Evolutionary conservation across 2,888 invertebrate genomes (phyloP).

Genomic region (Sipunculus nudus): DNA sequence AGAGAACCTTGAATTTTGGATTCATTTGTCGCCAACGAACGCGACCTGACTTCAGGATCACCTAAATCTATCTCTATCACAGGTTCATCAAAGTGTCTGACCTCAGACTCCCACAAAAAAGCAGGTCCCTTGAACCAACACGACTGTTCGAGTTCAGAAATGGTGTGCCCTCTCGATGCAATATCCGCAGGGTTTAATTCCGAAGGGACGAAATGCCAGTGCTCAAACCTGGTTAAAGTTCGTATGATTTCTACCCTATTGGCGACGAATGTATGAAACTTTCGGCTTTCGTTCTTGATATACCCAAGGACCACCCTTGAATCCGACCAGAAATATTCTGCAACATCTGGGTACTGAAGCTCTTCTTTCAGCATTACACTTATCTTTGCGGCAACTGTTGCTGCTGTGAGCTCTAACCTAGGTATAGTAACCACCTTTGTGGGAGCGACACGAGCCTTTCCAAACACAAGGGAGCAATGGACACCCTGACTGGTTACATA

Average conservation of each 20-base stretch:
- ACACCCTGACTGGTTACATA: background rate
- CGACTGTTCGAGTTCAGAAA: constrained; percentile 17
- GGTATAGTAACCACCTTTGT: constrained; percentile 17
- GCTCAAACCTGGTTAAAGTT: constrained; percentile 14
- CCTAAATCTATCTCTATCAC: background rate
- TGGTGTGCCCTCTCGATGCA: constrained; percentile 38
- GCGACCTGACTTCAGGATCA: constrained; percentile 8
- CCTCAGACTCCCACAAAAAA: constrained; percentile 23
- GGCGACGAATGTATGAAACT: constrained; percentile 46
- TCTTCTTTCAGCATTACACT: constrained; percentile 16
- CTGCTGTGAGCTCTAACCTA: constrained; percentile 19
- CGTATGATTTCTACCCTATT: constrained; percentile 44
- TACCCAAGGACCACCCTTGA: constrained; percentile 24
- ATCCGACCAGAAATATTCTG: constrained; percentile 29
- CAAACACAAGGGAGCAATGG: constrained; percentile 19
- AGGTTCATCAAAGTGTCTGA: background rate
- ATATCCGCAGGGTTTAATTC: constrained; percentile 53
- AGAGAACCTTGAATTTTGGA: too few relatives aligned
- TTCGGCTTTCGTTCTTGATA: constrained; percentile 23
- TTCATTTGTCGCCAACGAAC: too few relatives aligned
- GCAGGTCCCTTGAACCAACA: constrained; percentile 23
- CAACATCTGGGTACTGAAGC: constrained; percentile 3
- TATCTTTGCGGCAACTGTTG: constrained; percentile 8
- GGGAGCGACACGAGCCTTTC: constrained; percentile 20
- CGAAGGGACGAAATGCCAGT: constrained; percentile 46